phyloP scores from a whole-genome alignment of 2,888 invertebrate genomes.

The Lycocerus yunnanus region DNA sequence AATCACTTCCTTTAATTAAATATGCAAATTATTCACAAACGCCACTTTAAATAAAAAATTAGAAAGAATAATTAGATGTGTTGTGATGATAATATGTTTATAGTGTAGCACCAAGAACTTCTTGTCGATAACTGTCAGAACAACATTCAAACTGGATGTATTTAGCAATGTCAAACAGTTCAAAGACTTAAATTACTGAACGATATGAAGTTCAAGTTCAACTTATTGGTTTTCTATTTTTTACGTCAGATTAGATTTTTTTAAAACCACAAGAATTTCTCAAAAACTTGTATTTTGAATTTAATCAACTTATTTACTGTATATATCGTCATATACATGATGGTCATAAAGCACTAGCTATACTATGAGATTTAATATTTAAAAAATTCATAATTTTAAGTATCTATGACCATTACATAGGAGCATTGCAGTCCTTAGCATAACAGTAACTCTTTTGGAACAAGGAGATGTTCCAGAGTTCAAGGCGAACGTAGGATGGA shows the following conservation, averaged over 20 bases:
- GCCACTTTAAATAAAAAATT: not conserved
- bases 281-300: not conserved
- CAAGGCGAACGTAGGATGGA: not conserved
- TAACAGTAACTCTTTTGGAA: not conserved
- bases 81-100: constrained; percentile 14
- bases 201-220: constrained; percentile 3
- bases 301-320: not conserved
- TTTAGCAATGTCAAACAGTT: constrained; percentile 30
- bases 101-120: constrained; percentile 34
- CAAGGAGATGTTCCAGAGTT: not conserved
- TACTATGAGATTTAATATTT: not conserved
- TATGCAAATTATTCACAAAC: not conserved
- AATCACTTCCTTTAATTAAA: not conserved
- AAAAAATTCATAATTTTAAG: too few species aligned
- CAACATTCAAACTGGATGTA: constrained; percentile 34
- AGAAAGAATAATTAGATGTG: not conserved
- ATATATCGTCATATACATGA: not conserved
- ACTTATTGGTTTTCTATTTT: not conserved
- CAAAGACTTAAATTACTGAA: constrained; percentile 27
- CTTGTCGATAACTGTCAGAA: constrained; percentile 38
- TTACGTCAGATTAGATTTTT: not conserved
- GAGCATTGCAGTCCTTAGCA: not conserved
- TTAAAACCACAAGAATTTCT: not conserved
- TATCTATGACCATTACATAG: too few species aligned
- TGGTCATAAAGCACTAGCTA: not conserved